Percentiles rank a stretch among this genome's conserved stretches.
Evolutionary conservation across 2,888 invertebrate species (phyloP).

Genomic region (Ornithoptera alexandrae): DNA sequence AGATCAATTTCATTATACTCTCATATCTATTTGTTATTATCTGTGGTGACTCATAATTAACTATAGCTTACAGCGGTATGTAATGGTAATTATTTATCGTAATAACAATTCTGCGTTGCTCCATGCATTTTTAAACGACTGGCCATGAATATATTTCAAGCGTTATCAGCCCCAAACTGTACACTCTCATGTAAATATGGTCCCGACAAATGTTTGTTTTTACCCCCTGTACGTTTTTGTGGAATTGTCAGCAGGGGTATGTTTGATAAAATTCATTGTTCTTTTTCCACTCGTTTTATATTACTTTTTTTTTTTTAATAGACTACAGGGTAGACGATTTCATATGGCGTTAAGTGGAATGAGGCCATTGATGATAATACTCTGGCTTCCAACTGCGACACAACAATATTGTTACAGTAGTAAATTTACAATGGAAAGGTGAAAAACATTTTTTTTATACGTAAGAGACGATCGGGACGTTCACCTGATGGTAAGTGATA

Average conservation of each 20-base stretch:
- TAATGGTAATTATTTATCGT: neutral
- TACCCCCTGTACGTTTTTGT: neutral
- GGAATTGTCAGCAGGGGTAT: neutral
- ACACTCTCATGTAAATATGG: neutral
- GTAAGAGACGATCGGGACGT: no score
- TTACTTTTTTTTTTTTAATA: neutral
- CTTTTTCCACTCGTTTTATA: neutral
- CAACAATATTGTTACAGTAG: no score
- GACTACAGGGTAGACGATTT: neutral
- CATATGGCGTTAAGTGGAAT: no score
- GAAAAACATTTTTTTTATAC: no score
- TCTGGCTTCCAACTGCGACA: no score
- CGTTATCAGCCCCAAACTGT: neutral
- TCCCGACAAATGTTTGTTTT: slow-evolving; percentile 1
- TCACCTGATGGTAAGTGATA: no score
- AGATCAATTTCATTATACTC: no score
- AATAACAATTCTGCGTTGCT: neutral
- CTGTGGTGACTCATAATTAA: no score
- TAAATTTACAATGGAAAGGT: no score
- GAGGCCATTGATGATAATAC: no score
- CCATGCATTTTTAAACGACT: neutral
- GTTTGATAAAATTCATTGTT: neutral
- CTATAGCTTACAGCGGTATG: neutral
- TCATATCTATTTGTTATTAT: no score
- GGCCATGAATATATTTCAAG: slow-evolving; percentile 2